These are phyloP conservation scores for Rhinichthys klamathensis DNA, from an alignment of 2,113 vertebrate species.

Conservation along the genomic window DNA sequence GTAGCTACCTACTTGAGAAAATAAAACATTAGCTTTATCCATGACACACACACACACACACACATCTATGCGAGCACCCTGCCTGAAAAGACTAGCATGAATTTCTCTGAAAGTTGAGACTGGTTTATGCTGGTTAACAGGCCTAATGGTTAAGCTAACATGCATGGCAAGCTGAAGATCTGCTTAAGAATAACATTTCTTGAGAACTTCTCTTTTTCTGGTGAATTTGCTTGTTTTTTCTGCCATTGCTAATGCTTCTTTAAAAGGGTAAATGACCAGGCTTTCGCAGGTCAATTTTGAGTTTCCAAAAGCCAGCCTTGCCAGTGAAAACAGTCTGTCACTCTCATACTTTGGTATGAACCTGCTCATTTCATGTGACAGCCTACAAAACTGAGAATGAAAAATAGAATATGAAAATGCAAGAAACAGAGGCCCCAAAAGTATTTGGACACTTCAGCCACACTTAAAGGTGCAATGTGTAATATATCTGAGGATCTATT, in stretches of 20 bases:
- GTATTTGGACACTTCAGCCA: too few species aligned
- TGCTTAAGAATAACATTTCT: not conserved
- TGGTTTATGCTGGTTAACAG: not conserved
- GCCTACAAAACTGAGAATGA: conserved; percentile 64
- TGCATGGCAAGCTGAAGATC: too few species aligned
- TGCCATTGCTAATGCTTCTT: conserved; percentile 24
- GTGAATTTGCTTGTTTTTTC: conserved; percentile 24
- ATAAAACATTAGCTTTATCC: conserved; percentile 53
- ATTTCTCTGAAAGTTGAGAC: not conserved
- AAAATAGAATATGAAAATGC: not conserved
- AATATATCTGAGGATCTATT: too few species aligned
- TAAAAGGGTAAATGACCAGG: conserved; percentile 55
- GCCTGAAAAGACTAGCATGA: not conserved
- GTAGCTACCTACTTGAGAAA: conserved; percentile 62
- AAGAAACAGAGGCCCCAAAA: too few species aligned
- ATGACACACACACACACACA: conserved; percentile 39
- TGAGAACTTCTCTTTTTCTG: not conserved
- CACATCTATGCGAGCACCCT: not conserved
- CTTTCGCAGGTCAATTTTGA: conserved; percentile 62
- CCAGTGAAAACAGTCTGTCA: conserved; percentile 61
- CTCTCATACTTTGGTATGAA: conserved; percentile 47
- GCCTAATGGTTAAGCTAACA: not conserved
- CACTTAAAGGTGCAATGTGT: too few species aligned
- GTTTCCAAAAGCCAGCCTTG: conserved; percentile 58
- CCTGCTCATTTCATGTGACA: conserved; percentile 54